These are phyloP conservation scores for Luffia ferchaultella DNA, from an alignment of 2,888 invertebrate species.

Conservation along the genomic window DNA sequence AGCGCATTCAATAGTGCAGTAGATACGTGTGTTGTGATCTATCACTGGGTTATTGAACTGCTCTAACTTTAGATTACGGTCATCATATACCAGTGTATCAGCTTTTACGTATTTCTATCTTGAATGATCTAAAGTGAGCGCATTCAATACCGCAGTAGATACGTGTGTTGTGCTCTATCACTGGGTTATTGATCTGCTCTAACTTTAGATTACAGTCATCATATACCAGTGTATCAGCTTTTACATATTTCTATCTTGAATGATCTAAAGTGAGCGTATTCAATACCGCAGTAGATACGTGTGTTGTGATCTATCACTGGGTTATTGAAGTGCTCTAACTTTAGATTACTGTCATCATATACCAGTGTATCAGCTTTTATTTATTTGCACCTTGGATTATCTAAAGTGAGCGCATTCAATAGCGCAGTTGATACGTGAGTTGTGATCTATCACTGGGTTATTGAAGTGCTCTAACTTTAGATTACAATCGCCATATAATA, in stretches of 20 bases:
- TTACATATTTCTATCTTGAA: background rate
- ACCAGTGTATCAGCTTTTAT: background rate
- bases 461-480: conserved; percentile 4
- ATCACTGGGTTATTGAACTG: conserved; percentile 1
- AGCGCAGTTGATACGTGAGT: conserved; percentile 9
- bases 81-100: too few species aligned
- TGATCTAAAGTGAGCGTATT: background rate
- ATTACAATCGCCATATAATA: too few species aligned
- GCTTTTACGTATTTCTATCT: too few species aligned
- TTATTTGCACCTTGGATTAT: background rate
- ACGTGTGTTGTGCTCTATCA: conserved; percentile 21
- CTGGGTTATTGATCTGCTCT: conserved; percentile 20
- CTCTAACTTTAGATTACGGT: too few species aligned
- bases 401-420: conserved; percentile 3
- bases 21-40: background rate
- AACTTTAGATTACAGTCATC: background rate
- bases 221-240: background rate
- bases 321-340: background rate
- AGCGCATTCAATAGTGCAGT: conserved; percentile 13
- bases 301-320: background rate
- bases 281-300: background rate
- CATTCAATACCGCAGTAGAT: conserved; percentile 15
- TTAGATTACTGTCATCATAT: background rate
- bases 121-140: background rate
- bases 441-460: conserved; percentile 9